These are phyloP conservation scores for Cephus rjabovi DNA, from an alignment of 2,888 invertebrate genomes.

Conservation along the genomic window DNA sequence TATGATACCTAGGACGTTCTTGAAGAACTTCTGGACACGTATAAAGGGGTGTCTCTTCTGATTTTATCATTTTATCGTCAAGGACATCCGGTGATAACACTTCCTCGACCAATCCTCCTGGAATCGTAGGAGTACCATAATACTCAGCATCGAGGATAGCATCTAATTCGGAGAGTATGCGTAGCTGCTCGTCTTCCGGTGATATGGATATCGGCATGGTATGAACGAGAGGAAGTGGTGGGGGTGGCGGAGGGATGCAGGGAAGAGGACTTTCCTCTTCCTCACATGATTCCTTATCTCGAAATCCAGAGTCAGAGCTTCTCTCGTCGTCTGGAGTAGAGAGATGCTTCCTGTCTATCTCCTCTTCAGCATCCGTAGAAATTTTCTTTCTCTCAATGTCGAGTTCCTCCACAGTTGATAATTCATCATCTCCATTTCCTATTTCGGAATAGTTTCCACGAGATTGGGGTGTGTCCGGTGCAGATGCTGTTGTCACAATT, in stretches of 20 bases:
- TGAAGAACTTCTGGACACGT: background rate
- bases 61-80: background rate
- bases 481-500: conserved; percentile 35
- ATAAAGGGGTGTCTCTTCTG: background rate
- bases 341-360: conserved; percentile 65
- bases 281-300: conserved; percentile 66
- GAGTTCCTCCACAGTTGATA: conserved; percentile 49
- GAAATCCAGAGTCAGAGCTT: conserved; percentile 68
- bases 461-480: conserved; percentile 48
- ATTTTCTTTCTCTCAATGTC: conserved; percentile 22
- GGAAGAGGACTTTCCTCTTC: conserved; percentile 58
- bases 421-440: conserved; percentile 49
- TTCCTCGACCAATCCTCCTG: conserved; percentile 16
- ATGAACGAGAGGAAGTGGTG: conserved; percentile 10
- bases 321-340: conserved; percentile 68
- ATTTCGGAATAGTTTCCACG: conserved; percentile 41
- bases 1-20: background rate
- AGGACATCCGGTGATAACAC: background rate
- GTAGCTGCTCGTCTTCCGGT: conserved; percentile 59
- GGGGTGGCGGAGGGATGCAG: conserved; percentile 31
- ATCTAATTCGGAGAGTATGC: conserved; percentile 58
- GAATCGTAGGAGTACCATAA: conserved; percentile 40
- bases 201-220: conserved; percentile 32
- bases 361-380: conserved; percentile 51
- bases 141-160: conserved; percentile 61